Conservation (phyloP, 1,140 invertebrate genomes). For the Gonatopus flavifemur region DNA sequence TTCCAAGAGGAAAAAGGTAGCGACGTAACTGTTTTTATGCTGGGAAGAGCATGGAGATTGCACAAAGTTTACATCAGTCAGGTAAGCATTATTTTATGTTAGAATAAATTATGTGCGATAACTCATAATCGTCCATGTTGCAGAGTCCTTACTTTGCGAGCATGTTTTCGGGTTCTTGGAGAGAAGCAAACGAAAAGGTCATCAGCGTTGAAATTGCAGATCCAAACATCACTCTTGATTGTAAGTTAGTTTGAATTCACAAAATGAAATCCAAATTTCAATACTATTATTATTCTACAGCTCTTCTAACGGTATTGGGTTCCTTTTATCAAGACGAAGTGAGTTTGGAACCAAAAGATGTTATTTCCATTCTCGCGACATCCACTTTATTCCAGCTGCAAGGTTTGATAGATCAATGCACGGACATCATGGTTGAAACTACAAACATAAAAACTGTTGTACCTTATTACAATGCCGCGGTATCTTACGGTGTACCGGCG, state of each 20-base stretch:
- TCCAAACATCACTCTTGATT: slow-evolving; percentile 71
- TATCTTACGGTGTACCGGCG: slow-evolving; percentile 67
- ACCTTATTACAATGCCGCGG: slow-evolving; percentile 69
- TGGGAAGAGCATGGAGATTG: slow-evolving; percentile 73
- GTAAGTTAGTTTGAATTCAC: slow-evolving; percentile 53
- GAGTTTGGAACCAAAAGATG: slow-evolving; percentile 69
- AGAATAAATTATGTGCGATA: no score
- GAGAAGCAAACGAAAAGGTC: slow-evolving; percentile 68
- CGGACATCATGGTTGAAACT: slow-evolving; percentile 75
- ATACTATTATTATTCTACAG: slow-evolving; percentile 43
- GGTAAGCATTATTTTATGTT: no score
- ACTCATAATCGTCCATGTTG: no score
- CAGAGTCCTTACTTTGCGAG: slow-evolving; percentile 81
- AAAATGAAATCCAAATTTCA: neutral
- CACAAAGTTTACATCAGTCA: slow-evolving; percentile 80
- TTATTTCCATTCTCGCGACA: slow-evolving; percentile 73
- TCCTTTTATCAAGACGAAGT: slow-evolving; percentile 81
- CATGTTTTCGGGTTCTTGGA: slow-evolving; percentile 84
- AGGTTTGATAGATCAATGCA: slow-evolving; percentile 74
- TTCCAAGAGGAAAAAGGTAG: slow-evolving; percentile 78
- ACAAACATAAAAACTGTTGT: slow-evolving; percentile 73
- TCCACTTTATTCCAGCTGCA: slow-evolving; percentile 79
- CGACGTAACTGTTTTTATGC: slow-evolving; percentile 73
- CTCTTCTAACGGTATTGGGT: slow-evolving; percentile 72
- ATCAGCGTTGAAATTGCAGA: slow-evolving; percentile 75